Evolutionary conservation across 2,797 vertebrate species (phyloP), one percentile per base, ranked within the genome.

Genomic region (Sciurus carolinensis): DNA sequence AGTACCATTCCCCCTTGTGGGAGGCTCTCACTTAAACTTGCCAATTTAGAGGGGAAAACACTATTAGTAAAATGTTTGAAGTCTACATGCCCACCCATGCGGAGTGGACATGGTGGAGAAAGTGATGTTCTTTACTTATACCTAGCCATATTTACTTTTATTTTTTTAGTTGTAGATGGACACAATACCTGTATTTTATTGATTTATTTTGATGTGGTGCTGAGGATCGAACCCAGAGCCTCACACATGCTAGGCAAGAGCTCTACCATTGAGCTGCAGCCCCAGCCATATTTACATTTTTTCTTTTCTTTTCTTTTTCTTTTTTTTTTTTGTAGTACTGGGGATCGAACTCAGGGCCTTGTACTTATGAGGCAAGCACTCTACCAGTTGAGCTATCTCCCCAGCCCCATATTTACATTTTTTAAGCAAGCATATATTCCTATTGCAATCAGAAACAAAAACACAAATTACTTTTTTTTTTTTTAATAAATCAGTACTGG

Each of bases 1-100:
- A 99, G 99, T 97, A 28, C 67, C 3, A 0, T 50, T 54, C 44
- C n/a, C 71, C n/a, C 39, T 44, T 20, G 2, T 18, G 42, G 42
- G 24, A 44, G 5, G 10, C 52, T 20, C 14, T 14, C 39, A 14
- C n/a, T 44, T 66, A 57, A 71, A 87, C n/a, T 67, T 33, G 11
- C 14, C 64, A 30, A 26, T 26, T 62, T 22, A 62, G 24, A 22
- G 59, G 59, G 24, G 50, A 67, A 47, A 87, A 94, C 44, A 47
- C 36, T 18, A 13, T 18, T 22, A 33, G 33, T 39, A 7, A 69
- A 80, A 42, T 59, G n/a, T 72, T 54, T 69, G 92, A 47, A 1
- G 7, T 5, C 42, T 73, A 4, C 3, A 4, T 69, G 18, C 50
- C 73, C 80, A 47, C 30, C 47, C 12, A 0, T 66, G 42, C 62